Evolutionary conservation across 2,888 invertebrate genomes (phyloP).

Genomic region (Caenorhabditis uteleia): DNA sequence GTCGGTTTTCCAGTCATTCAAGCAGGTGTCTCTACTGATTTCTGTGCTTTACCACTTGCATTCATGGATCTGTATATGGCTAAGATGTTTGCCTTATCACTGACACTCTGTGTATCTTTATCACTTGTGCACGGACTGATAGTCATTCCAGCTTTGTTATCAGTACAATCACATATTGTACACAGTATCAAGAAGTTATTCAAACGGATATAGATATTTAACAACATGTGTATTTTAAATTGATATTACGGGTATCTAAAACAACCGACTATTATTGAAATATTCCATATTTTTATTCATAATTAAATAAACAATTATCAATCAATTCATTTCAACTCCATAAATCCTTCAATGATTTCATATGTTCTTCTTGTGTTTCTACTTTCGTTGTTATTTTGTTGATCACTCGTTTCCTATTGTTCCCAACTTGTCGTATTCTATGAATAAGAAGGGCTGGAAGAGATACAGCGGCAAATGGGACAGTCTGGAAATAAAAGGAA

Average conservation of each 20-base stretch:
- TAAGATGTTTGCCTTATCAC: conserved; percentile 40
- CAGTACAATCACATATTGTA: conserved; percentile 16
- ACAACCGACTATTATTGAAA: background rate
- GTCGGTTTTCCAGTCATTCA: conserved; percentile 60
- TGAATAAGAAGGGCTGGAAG: conserved; percentile 27
- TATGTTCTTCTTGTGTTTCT: conserved; percentile 37
- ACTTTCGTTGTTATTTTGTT: conserved; percentile 27
- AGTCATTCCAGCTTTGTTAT: conserved; percentile 48
- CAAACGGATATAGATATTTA: background rate
- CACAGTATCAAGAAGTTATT: background rate
- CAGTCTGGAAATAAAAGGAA: conserved; percentile 19
- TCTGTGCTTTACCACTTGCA: conserved; percentile 51
- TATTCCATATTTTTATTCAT: background rate
- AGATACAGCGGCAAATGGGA: conserved; percentile 34
- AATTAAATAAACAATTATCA: too few relatives aligned
- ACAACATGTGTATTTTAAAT: background rate
- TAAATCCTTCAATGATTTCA: conserved; percentile 29
- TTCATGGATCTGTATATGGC: conserved; percentile 55
- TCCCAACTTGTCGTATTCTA: conserved; percentile 31
- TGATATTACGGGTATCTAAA: background rate
- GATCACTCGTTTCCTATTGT: conserved; percentile 29
- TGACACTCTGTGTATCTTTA: conserved; percentile 50
- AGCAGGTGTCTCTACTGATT: conserved; percentile 53
- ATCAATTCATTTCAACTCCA: conserved; percentile 30
- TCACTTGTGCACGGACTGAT: conserved; percentile 51